A percentile compares a stretch with the other conserved stretches of the same genome.
phyloP scores from a whole-genome alignment of 2,113 vertebrate species.

The Bos indicus region DNA sequence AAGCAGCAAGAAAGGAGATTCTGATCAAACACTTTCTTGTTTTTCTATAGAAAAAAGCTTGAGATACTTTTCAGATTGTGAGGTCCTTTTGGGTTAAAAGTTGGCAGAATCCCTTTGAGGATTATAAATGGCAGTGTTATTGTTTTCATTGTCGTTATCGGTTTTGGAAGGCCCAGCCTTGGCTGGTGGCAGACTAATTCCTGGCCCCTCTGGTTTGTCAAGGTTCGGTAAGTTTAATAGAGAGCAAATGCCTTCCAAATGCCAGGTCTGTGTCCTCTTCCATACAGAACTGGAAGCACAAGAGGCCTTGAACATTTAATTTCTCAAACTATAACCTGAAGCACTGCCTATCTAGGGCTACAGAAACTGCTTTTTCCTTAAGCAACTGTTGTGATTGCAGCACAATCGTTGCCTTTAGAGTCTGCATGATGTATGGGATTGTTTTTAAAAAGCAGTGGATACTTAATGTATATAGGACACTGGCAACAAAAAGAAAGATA shows the following conservation, averaged over 20 bases:
- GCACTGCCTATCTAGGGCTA: conserved; percentile 9
- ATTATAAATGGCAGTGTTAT: conserved; percentile 53
- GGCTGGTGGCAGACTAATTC: conserved; percentile 56
- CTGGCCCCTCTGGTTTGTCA: conserved; percentile 41
- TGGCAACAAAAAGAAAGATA: conserved; percentile 22
- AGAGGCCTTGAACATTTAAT: conserved; percentile 52
- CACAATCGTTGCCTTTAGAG: conserved; percentile 48
- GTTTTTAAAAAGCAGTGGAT: conserved; percentile 48
- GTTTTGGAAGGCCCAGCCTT: conserved; percentile 51
- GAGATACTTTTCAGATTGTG: conserved; percentile 24
- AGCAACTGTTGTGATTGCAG: conserved; percentile 2
- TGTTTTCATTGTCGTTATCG: conserved; percentile 50
- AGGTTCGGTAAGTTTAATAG: conserved; percentile 58
- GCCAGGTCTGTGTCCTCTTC: conserved; percentile 48
- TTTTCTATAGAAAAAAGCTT: conserved; percentile 36
- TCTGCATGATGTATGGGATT: conserved; percentile 48
- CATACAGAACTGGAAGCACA: conserved; percentile 53
- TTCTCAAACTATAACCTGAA: conserved; percentile 45
- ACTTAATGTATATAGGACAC: conserved; percentile 54
- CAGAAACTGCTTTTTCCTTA: conserved; percentile 45
- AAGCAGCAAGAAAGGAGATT: neutral
- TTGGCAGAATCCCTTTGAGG: neutral
- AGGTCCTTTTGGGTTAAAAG: conserved; percentile 39
- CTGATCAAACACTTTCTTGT: neutral
- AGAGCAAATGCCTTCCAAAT: conserved; percentile 62